These are phyloP conservation scores for Drosophila cognata DNA, from an alignment of 2,888 invertebrate species.

Conservation along the genomic window DNA sequence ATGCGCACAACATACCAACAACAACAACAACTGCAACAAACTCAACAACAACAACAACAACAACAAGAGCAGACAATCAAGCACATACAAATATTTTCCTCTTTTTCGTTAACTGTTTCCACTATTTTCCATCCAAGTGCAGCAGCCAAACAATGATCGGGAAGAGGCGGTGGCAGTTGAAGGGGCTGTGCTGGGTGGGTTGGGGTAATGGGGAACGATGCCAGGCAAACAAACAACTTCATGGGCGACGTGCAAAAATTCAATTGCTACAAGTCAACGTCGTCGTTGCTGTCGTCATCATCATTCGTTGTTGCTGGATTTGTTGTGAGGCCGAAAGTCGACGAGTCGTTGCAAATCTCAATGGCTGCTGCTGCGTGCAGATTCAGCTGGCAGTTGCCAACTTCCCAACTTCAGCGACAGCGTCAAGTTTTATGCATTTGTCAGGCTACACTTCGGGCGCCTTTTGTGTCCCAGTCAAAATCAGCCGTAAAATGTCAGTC, in stretches of 20 bases:
- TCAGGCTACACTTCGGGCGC: constrained; percentile 76
- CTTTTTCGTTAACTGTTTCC: constrained; percentile 78
- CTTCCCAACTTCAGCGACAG: constrained; percentile 25
- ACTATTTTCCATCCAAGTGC: constrained; percentile 77
- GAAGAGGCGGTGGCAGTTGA: neutral
- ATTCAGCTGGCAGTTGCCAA: constrained; percentile 28
- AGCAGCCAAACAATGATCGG: constrained; percentile 44
- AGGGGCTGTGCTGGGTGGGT: constrained; percentile 6
- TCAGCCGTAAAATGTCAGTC: constrained; percentile 77
- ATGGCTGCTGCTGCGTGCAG: constrained; percentile 19
- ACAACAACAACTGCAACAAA: constrained; percentile 31
- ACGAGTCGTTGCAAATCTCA: constrained; percentile 60
- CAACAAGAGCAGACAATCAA: constrained; percentile 61
- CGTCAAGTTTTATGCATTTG: constrained; percentile 76
- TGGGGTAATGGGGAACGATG: constrained; percentile 46
- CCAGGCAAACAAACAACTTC: constrained; percentile 81
- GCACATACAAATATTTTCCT: constrained; percentile 70
- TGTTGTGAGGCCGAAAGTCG: constrained; percentile 33
- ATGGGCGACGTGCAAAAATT: constrained; percentile 81
- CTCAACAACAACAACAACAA: constrained; percentile 34
- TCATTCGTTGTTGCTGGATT: constrained; percentile 30
- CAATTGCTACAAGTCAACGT: constrained; percentile 77
- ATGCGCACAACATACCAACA: constrained; percentile 65
- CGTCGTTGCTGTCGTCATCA: constrained; percentile 47
- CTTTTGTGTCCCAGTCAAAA: constrained; percentile 55